These are phyloP conservation scores for Gambusia holbrooki DNA, from an alignment of 2,113 vertebrate species.

Conservation along the genomic window DNA sequence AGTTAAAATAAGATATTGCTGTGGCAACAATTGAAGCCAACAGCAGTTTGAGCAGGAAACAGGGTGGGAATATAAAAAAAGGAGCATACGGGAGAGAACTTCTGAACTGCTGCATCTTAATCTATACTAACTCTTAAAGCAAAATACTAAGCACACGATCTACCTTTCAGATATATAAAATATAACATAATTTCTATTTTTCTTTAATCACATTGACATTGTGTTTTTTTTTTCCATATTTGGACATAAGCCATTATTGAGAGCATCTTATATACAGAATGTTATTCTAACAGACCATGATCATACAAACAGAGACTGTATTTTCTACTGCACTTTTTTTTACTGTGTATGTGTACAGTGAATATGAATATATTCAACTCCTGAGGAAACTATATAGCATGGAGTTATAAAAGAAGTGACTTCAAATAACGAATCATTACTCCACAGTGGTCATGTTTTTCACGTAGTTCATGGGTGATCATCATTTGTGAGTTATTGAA, in stretches of 20 bases:
- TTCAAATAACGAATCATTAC: slow-evolving; percentile 36
- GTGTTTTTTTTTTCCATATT: slow-evolving; percentile 55
- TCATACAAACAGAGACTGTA: slow-evolving; percentile 72
- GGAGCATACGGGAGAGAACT: neutral
- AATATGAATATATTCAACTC: slow-evolving; percentile 42
- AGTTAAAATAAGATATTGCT: slow-evolving; percentile 24
- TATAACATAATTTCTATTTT: slow-evolving; percentile 60
- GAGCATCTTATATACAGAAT: slow-evolving; percentile 66
- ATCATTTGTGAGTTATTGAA: slow-evolving; percentile 29
- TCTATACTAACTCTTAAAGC: slow-evolving; percentile 60
- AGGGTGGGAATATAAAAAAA: slow-evolving; percentile 16
- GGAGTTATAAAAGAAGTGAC: slow-evolving; percentile 23
- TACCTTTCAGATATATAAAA: slow-evolving; percentile 74
- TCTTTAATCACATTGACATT: slow-evolving; percentile 43
- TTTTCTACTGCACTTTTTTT: slow-evolving; percentile 75
- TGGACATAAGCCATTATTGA: slow-evolving; percentile 67
- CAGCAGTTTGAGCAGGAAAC: slow-evolving; percentile 17
- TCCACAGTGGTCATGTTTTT: slow-evolving; percentile 30
- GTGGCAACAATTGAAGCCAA: slow-evolving; percentile 30
- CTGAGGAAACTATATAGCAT: slow-evolving; percentile 35
- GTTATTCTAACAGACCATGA: slow-evolving; percentile 66
- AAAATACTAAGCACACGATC: slow-evolving; percentile 79
- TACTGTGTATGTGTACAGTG: slow-evolving; percentile 62
- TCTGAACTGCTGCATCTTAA: slow-evolving; percentile 63
- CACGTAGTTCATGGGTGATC: slow-evolving; percentile 14